Conservation (phyloP, 2,113 vertebrate species). For the Sebastes schlegelii region DNA sequence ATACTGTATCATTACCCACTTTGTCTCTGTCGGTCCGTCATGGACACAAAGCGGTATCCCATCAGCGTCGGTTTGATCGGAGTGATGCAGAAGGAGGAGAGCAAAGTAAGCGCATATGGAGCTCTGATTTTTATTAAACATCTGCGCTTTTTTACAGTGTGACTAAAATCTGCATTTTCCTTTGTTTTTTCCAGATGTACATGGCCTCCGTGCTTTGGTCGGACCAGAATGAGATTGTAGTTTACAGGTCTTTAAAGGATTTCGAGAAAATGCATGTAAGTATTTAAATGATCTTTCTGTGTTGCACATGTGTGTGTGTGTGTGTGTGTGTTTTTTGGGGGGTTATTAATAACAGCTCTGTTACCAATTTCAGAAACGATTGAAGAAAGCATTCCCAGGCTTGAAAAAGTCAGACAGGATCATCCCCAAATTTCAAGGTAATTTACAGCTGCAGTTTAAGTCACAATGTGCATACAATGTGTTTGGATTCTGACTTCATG, state of each 20-base stretch:
- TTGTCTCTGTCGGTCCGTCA: constrained; percentile 20
- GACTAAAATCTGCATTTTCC: not conserved
- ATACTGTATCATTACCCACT: not conserved
- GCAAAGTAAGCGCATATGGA: constrained; percentile 67
- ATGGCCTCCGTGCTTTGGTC: constrained; percentile 91
- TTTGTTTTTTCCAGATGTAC: constrained; percentile 81
- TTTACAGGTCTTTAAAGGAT: constrained; percentile 87
- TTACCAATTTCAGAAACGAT: constrained; percentile 81
- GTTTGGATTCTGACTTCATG: not conserved
- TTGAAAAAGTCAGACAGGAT: constrained; percentile 76
- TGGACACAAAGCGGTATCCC: constrained; percentile 77
- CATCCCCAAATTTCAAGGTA: constrained; percentile 81
- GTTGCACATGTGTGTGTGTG: not conserved
- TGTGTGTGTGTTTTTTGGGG: not conserved
- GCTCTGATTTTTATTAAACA: not conserved
- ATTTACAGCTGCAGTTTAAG: too few species aligned
- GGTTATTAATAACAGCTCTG: not conserved
- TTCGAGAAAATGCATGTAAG: constrained; percentile 91
- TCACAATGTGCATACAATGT: fast-evolving
- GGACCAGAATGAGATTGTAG: constrained; percentile 86
- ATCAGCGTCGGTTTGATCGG: constrained; percentile 72
- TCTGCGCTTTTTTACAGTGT: not conserved
- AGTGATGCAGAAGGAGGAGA: constrained; percentile 78
- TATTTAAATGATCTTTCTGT: not conserved
- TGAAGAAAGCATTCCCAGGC: constrained; percentile 88